phyloP scores from a whole-genome alignment of 2,888 invertebrate genomes.

The Palloptera scutellata region DNA sequence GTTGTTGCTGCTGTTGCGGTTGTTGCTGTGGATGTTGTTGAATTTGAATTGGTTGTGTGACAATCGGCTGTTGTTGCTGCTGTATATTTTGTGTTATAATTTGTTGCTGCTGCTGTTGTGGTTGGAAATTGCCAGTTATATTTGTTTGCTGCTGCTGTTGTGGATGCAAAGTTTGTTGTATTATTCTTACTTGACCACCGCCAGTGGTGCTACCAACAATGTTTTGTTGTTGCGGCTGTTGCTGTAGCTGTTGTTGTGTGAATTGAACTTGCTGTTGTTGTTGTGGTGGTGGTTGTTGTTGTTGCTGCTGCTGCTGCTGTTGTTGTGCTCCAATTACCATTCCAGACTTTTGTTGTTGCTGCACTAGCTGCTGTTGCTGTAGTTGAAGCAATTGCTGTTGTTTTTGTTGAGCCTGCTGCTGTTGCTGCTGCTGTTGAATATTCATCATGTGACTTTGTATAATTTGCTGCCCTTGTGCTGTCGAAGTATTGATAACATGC shows the following conservation, averaged over 20 bases:
- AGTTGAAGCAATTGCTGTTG: constrained; percentile 43
- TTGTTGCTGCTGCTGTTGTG: constrained; percentile 39
- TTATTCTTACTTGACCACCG: constrained; percentile 45
- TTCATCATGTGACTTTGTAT: constrained; percentile 63
- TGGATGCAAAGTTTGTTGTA: constrained; percentile 43
- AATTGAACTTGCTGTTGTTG: constrained; percentile 26
- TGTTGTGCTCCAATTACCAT: constrained; percentile 46
- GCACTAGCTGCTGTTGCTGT: constrained; percentile 42
- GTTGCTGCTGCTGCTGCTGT: constrained; percentile 35
- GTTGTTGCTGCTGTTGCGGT: constrained; percentile 46
- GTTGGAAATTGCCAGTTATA: constrained; percentile 21
- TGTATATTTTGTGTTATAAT: constrained; percentile 28
- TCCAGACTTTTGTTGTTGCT: constrained; percentile 45
- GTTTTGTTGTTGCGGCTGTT: constrained; percentile 44
- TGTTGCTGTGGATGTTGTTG: constrained; percentile 43
- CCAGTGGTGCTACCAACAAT: constrained; percentile 32
- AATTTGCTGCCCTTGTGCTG: constrained; percentile 63
- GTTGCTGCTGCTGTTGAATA: constrained; percentile 58
- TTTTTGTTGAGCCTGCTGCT: constrained; percentile 49
- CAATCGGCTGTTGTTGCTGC: constrained; percentile 20
- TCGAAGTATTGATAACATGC: constrained; percentile 62
- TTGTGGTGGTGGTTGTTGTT: constrained; percentile 13
- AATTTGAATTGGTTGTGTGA: constrained; percentile 35
- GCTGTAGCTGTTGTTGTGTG: constrained; percentile 11
- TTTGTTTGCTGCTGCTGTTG: constrained; percentile 35